Base-by-base conservation (phyloP, 1,140 invertebrate genomes). In the Aphelinus atriplicis region DNA sequence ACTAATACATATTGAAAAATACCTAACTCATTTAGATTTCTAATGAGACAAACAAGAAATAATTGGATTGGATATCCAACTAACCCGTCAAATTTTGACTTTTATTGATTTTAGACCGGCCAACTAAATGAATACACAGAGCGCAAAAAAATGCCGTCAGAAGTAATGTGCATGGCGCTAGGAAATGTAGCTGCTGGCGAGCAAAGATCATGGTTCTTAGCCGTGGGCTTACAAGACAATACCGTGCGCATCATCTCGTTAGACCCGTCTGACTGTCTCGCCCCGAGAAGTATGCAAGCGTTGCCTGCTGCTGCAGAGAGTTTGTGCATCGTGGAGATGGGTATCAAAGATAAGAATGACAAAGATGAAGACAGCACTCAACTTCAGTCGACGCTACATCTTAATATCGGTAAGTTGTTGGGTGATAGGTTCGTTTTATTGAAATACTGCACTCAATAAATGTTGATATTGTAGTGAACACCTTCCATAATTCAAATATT, bases 71-170 rank as follows among this genome's bases (percentile, higher is more conserved):
- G 26, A 26, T 26, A 26, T 26, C 26, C 53, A 55, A 55, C 53
- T 10, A 5, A 55, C 10, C 10, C 26, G 26, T 26, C 26, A 53
- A 45, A 48, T 48, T 7, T 64, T 64, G 3, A 66, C 43, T 57
- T 68, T 57, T 26, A 1, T 69, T 56, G n/a, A 58, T 70, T 51
- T 67, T 82, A 98, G 96, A 96, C 95, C 79, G 98, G 98, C 0
- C 97, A 99, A 88, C 88, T 99, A 48, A 99, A 99, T 86, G 98
- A 99, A 84, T 99, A 98, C 81, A 98, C 96, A 4, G 97, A 99
- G 83, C 91, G 96, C 9, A 97, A 98, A 80, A 97, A 98, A 83
- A 95, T 99, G 93, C 94, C 95, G 4, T 93, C 95, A 1, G 97
- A 99, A 85, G 97, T 99, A 1, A 94, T 99, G 77, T 99, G 98